Evolutionary conservation across 2,113 vertebrate genomes (phyloP).

Genomic region (Xiphophorus hellerii): DNA sequence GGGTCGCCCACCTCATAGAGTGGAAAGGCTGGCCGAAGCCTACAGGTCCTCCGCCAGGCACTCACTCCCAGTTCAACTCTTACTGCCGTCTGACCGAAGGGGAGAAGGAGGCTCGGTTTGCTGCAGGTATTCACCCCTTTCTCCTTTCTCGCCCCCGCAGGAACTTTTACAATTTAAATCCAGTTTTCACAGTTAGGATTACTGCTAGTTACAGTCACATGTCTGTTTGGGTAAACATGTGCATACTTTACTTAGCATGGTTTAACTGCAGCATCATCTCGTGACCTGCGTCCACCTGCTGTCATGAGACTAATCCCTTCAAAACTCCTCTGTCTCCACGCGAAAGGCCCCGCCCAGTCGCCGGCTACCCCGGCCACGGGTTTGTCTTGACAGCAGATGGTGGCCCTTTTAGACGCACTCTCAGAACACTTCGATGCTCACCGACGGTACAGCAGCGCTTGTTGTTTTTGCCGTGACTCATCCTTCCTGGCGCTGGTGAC

Average conservation of each 20-base stretch:
- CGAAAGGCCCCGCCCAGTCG: conserved; percentile 24
- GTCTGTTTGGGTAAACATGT: conserved; percentile 6
- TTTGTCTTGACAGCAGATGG: conserved; percentile 75
- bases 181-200: neutral
- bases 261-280: conserved; percentile 43
- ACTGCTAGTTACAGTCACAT: conserved; percentile 4
- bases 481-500: conserved; percentile 50
- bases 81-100: conserved; percentile 95
- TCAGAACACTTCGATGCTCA: conserved; percentile 65
- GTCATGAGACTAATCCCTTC: conserved; percentile 58
- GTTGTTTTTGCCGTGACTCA: conserved; percentile 59
- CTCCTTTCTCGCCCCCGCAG: neutral
- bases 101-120: conserved; percentile 96
- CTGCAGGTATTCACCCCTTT: conserved; percentile 83
- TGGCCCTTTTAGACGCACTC: conserved; percentile 68
- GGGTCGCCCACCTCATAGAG: conserved; percentile 96
- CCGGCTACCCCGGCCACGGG: conserved; percentile 33
- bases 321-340: conserved; percentile 39
- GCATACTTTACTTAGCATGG: conserved; percentile 30
- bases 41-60: conserved; percentile 78
- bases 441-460: conserved; percentile 39
- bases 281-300: conserved; percentile 42
- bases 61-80: conserved; percentile 92
- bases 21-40: conserved; percentile 99
- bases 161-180: neutral